A percentile compares a stretch with the other conserved stretches of the same genome.
phyloP scores from a whole-genome alignment of 2,888 invertebrate genomes.

The Agrenia bidenticulata region DNA sequence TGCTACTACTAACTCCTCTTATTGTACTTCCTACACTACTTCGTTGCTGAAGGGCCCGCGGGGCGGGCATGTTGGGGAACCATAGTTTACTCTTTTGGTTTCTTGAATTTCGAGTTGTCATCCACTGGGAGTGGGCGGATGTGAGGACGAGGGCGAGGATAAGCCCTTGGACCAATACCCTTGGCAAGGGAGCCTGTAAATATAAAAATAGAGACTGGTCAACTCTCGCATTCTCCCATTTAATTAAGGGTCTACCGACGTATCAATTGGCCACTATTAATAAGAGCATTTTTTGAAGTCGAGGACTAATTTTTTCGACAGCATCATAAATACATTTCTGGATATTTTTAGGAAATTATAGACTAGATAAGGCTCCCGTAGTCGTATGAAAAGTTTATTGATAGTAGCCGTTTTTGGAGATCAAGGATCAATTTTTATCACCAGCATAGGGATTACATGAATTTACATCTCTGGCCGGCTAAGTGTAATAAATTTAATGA shows the following conservation, averaged over 20 bases:
- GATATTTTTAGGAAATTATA: no score
- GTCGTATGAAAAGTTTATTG: no score
- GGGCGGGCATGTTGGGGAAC: conserved; percentile 39
- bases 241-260: no score
- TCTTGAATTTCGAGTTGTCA: conserved; percentile 19
- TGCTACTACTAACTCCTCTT: conserved; percentile 14
- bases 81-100: conserved; percentile 30
- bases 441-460: no score
- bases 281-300: background rate
- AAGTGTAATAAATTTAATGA: no score
- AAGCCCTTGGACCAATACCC: background rate
- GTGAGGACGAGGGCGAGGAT: conserved; percentile 20
- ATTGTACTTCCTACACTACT: conserved; percentile 17
- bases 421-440: no score
- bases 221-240: background rate
- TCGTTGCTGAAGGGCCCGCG: conserved; percentile 29
- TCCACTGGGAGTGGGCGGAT: conserved; percentile 32
- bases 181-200: conserved; percentile 9
- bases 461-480: no score
- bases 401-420: no score
- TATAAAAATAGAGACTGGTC: background rate
- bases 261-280: no score
- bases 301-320: no score
- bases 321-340: no score
- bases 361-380: no score